Evolutionary conservation across 2,888 invertebrate species (phyloP).

Genomic region (Biston stratarius): DNA sequence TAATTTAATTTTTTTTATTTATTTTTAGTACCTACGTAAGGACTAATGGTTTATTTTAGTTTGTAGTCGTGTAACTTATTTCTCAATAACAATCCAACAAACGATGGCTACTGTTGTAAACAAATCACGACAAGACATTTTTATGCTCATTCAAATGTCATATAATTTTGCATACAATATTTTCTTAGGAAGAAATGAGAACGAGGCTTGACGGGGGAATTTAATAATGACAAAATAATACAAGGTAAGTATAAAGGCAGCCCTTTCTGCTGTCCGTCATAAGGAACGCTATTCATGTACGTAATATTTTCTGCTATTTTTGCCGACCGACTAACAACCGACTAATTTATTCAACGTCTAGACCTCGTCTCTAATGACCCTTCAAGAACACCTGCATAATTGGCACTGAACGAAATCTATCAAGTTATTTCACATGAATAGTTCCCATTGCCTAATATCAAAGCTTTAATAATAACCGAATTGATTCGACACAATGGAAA

Average conservation of each 20-base stretch:
- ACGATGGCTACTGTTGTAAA: constrained; percentile 64
- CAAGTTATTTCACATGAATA: constrained; percentile 46
- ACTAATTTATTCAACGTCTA: constrained; percentile 72
- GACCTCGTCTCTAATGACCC: constrained; percentile 20
- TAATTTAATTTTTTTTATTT: neutral
- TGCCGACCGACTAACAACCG: constrained; percentile 79
- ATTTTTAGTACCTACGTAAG: neutral
- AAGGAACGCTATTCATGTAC: constrained; percentile 82
- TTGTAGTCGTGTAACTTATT: constrained; percentile 45
- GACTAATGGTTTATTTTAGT: constrained; percentile 34
- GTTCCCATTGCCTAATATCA: constrained; percentile 58
- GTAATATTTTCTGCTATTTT: constrained; percentile 81
- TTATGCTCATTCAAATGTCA: constrained; percentile 85
- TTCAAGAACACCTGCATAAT: constrained; percentile 32
- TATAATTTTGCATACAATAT: constrained; percentile 87
- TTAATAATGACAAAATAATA: constrained; percentile 87
- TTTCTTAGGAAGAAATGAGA: constrained; percentile 82
- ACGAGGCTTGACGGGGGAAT: constrained; percentile 82
- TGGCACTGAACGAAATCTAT: constrained; percentile 37
- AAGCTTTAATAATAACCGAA: constrained; percentile 75
- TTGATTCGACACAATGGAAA: constrained; percentile 80
- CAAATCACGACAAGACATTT: constrained; percentile 75
- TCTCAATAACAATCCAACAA: constrained; percentile 49
- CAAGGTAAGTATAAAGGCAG: constrained; percentile 82
- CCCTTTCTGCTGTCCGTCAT: constrained; percentile 86